These are phyloP conservation scores for Pygocentrus nattereri DNA, from an alignment of 2,797 vertebrate species.

Conservation along the genomic window DNA sequence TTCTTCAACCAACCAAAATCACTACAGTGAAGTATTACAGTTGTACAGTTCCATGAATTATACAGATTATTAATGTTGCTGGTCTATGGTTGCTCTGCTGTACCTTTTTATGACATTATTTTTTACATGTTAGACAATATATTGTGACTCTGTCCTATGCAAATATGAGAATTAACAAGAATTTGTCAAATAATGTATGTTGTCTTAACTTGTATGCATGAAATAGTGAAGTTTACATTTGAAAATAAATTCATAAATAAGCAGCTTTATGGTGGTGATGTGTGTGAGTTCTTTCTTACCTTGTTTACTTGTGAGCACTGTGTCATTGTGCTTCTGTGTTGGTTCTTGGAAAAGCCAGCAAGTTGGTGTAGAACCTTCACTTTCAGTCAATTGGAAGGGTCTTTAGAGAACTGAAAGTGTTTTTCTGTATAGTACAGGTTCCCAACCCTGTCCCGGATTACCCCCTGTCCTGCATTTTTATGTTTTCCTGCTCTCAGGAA, in stretches of 20 bases:
- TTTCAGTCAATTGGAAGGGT: too few relatives aligned
- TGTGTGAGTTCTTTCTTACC: constrained; percentile 30
- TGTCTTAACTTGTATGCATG: constrained; percentile 98
- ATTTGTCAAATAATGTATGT: constrained; percentile 91
- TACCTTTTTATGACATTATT: constrained; percentile 96
- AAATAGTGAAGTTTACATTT: constrained; percentile 98
- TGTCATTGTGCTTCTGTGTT: too few relatives aligned
- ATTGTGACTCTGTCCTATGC: constrained; percentile 98
- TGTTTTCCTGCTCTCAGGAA: too few relatives aligned
- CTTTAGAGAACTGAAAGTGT: too few relatives aligned
- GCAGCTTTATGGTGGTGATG: constrained; percentile 53
- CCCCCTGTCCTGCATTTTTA: too few relatives aligned
- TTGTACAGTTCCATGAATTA: constrained; percentile 87
- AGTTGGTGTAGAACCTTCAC: too few relatives aligned
- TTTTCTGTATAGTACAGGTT: too few relatives aligned
- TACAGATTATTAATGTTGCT: constrained; percentile 79
- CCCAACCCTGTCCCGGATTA: too few relatives aligned
- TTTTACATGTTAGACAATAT: constrained; percentile 98
- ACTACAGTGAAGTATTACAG: constrained; percentile 94
- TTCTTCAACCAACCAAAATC: constrained; percentile 84
- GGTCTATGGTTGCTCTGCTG: constrained; percentile 93
- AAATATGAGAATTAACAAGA: constrained; percentile 90
- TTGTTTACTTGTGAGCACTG: not conserved
- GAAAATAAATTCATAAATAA: constrained; percentile 95
- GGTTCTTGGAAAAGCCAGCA: too few relatives aligned